Percentiles rank a stretch among this genome's conserved stretches.
These are phyloP conservation scores for Geopemphigus sp. DNA, from an alignment of 1,140 invertebrate species.

Conservation along the genomic window DNA sequence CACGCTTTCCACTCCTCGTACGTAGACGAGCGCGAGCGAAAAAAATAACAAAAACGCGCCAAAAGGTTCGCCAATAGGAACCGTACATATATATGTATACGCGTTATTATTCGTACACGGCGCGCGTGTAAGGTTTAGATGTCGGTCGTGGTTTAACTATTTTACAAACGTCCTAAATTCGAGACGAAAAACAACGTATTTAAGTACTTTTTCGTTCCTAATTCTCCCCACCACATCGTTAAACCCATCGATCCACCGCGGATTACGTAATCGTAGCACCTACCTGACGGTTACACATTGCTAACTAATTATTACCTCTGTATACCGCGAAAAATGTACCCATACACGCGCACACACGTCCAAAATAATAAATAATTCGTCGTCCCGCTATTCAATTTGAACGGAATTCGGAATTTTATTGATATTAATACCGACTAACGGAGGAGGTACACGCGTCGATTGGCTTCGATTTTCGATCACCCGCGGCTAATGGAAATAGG, in stretches of 20 bases:
- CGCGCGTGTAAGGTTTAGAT: too few species aligned
- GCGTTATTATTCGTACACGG: background rate
- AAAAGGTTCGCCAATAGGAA: background rate
- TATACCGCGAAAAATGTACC: background rate
- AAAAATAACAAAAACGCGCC: background rate
- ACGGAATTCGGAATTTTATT: constrained; percentile 3
- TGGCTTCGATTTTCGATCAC: background rate
- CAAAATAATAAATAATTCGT: background rate
- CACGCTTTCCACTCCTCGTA: background rate
- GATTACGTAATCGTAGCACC: background rate
- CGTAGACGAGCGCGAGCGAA: background rate
- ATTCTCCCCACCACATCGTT: too few species aligned
- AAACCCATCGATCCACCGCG: too few species aligned
- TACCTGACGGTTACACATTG: background rate
- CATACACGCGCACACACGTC: too few species aligned
- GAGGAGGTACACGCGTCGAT: background rate
- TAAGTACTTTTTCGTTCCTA: too few species aligned
- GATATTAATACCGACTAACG: background rate
- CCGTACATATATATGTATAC: background rate
- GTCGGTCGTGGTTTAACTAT: too few species aligned
- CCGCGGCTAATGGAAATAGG: background rate
- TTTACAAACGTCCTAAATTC: too few species aligned
- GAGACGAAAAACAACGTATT: too few species aligned
- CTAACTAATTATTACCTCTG: background rate
- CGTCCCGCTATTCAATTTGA: constrained; percentile 10